These are phyloP conservation scores for Platerodrilus igneus DNA, from an alignment of 2,888 invertebrate species.

Conservation along the genomic window DNA sequence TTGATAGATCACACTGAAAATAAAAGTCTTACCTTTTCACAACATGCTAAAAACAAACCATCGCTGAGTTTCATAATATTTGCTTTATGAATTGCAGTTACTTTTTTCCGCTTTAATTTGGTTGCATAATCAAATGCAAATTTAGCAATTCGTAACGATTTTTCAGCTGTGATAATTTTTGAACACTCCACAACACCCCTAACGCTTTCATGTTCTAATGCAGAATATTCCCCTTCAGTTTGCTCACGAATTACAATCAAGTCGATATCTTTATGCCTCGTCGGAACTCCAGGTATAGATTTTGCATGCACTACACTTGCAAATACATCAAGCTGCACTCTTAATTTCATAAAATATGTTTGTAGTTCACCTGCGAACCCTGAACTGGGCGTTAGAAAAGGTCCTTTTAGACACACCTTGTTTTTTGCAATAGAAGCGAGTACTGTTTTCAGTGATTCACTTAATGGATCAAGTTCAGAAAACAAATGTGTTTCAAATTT, in stretches of 20 bases:
- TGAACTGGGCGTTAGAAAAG: conserved; percentile 83
- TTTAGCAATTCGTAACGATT: too few relatives aligned
- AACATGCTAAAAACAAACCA: conserved; percentile 86
- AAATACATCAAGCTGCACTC: conserved; percentile 75
- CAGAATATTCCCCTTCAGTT: conserved; percentile 99
- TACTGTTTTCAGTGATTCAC: conserved; percentile 82
- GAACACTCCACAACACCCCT: conserved; percentile 91
- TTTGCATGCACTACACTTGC: conserved; percentile 95
- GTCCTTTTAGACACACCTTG: conserved; percentile 73
- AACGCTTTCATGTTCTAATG: conserved; percentile 90
- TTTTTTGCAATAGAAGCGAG: conserved; percentile 78
- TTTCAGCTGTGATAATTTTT: conserved; percentile 99
- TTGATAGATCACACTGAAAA: too few relatives aligned
- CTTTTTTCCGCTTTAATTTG: too few relatives aligned
- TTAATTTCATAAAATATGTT: conserved; percentile 89
- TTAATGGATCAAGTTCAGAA: conserved; percentile 85
- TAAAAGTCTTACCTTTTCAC: conserved; percentile 64
- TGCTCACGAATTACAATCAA: conserved; percentile 96
- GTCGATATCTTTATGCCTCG: conserved; percentile 85
- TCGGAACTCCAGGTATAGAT: conserved; percentile 84
- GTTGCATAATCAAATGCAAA: too few relatives aligned
- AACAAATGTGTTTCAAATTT: conserved; percentile 95
- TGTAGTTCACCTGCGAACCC: conserved; percentile 83
- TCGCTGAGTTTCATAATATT: conserved; percentile 99
- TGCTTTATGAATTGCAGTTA: too few relatives aligned